phyloP scores from a whole-genome alignment of 2,888 invertebrate species.

The Megalurothrips usitatus region DNA sequence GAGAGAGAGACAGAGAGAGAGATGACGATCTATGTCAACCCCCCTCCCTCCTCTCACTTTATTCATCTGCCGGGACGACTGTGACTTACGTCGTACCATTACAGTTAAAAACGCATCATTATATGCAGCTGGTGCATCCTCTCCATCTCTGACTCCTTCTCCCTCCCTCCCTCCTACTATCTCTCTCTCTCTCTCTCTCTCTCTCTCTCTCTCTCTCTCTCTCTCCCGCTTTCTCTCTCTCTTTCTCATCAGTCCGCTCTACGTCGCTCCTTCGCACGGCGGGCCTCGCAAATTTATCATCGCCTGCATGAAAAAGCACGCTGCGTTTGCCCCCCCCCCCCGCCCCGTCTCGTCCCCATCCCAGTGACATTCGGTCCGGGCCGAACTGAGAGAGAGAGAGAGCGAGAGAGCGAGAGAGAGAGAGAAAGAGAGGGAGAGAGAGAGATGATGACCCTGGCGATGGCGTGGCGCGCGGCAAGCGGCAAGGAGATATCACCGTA shows the following conservation, averaged over 20 bases:
- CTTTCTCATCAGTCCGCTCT: neutral
- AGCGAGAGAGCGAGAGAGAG: neutral
- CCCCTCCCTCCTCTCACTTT: neutral
- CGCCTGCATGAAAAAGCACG: neutral
- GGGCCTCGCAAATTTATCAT: neutral
- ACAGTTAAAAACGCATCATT: neutral
- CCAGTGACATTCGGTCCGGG: neutral
- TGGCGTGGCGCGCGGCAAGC: neutral
- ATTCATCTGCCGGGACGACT: neutral
- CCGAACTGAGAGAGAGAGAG: neutral
- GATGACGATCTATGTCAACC: no score
- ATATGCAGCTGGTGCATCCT: constrained; percentile 6
- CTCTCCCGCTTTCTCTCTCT: neutral
- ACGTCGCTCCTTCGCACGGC: neutral
- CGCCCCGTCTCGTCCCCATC: neutral
- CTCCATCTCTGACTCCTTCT: neutral
- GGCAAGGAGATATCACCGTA: no score
- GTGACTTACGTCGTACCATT: constrained; percentile 1
- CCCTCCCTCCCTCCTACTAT: neutral
- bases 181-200: neutral
- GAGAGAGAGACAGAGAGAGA: no score
- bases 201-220: neutral
- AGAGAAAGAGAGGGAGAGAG: neutral
- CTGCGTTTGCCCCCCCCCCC: neutral
- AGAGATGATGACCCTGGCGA: neutral